A percentile compares a stretch with the other conserved stretches of the same genome.
Evolutionary conservation across 2,888 invertebrate genomes (phyloP).

Genomic region (Apocheima hispidaria): DNA sequence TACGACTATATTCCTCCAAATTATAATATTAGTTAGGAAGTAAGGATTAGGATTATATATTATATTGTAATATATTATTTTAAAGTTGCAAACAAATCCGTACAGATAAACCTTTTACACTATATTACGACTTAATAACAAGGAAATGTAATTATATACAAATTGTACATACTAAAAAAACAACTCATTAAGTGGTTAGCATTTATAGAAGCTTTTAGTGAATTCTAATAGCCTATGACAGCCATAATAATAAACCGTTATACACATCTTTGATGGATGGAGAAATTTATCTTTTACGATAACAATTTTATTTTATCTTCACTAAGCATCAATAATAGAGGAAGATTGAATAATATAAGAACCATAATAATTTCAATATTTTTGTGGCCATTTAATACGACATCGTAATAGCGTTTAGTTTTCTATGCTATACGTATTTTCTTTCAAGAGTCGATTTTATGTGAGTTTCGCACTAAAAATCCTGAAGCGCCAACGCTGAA

Average conservation of each 20-base stretch:
- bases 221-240: neutral
- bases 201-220: neutral
- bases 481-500: slow-evolving; percentile 56
- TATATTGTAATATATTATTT: too few species aligned
- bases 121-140: too few species aligned
- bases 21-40: too few species aligned
- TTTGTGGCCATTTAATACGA: slow-evolving; percentile 5
- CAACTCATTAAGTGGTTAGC: too few species aligned
- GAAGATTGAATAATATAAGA: slow-evolving; percentile 4
- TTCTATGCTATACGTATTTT: slow-evolving; percentile 11
- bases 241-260: slow-evolving; percentile 2
- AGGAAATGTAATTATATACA: too few species aligned
- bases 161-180: too few species aligned
- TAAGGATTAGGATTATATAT: too few species aligned
- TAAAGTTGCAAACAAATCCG: too few species aligned
- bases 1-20: too few species aligned
- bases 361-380: slow-evolving; percentile 4
- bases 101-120: too few species aligned
- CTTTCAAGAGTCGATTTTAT: slow-evolving; percentile 26
- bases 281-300: slow-evolving; percentile 12
- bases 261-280: neutral
- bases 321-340: slow-evolving; percentile 20
- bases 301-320: slow-evolving; percentile 14
- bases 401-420: slow-evolving; percentile 19
- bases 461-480: slow-evolving; percentile 49